A percentile compares a stretch with the other conserved stretches of the same genome.
These are phyloP conservation scores for Bucco capensis DNA, from an alignment of 2,113 vertebrate species.

Conservation along the genomic window DNA sequence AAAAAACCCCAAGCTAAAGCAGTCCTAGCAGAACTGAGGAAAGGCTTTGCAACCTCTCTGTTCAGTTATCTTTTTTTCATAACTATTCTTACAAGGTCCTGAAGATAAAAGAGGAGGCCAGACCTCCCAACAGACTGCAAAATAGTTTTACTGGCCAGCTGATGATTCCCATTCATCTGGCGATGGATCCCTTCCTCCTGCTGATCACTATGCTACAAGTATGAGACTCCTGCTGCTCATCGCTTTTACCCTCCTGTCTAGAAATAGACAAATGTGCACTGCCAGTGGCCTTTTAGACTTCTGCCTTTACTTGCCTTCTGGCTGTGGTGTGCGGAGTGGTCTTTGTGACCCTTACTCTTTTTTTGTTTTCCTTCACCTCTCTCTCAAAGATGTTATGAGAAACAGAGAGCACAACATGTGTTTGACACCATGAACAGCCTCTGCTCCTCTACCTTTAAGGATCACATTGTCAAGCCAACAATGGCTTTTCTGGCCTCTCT, in stretches of 20 bases:
- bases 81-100: constrained; percentile 18
- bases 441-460: background rate
- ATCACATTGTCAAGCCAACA: constrained; percentile 12
- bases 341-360: background rate
- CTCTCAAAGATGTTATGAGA: background rate
- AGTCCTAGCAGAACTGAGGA: background rate
- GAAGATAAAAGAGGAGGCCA: constrained; percentile 9
- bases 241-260: background rate
- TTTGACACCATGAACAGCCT: constrained; percentile 2
- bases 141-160: background rate
- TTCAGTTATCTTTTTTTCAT: background rate
- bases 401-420: background rate
- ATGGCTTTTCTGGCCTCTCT: constrained; percentile 17
- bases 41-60: constrained; percentile 31
- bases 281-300: constrained; percentile 9
- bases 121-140: background rate
- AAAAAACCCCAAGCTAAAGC: background rate
- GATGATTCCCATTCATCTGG: background rate
- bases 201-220: background rate
- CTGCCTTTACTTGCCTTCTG: constrained; percentile 11
- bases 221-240: constrained; percentile 34
- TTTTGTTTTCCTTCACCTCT: constrained; percentile 1
- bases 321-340: background rate
- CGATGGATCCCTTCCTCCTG: constrained; percentile 17
- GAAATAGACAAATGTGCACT: constrained; percentile 18